Evolutionary conservation across 2,113 vertebrate species (phyloP).

Genomic region (Rhodinocichla rosea): DNA sequence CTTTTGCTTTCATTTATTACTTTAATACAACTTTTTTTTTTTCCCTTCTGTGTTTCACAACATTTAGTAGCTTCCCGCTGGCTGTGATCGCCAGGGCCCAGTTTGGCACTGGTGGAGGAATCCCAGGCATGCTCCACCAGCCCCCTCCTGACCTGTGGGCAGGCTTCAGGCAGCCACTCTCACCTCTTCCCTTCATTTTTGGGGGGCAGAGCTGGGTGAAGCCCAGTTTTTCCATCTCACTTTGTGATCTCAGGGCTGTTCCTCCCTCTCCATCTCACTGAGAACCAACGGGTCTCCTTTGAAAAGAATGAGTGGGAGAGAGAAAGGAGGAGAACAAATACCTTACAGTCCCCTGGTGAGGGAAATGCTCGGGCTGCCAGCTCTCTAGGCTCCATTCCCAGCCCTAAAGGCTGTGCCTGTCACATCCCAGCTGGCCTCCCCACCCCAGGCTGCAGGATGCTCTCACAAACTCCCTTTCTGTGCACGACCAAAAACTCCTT

Average conservation of each 20-base stretch:
- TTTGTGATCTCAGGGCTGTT: background rate
- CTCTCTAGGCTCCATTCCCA: background rate
- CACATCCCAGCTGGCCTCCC: background rate
- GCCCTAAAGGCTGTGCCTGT: background rate
- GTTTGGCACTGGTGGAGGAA: conserved; percentile 14
- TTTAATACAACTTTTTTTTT: background rate
- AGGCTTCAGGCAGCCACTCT: background rate
- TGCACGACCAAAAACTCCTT: background rate
- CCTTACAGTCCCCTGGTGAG: background rate
- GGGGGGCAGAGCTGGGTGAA: background rate
- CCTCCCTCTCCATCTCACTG: background rate
- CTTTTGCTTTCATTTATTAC: conserved; percentile 49
- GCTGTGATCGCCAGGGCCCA: background rate
- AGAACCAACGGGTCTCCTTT: background rate
- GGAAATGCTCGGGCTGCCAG: background rate
- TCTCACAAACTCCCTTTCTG: background rate
- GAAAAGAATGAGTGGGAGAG: conserved; percentile 21
- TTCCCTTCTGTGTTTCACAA: conserved; percentile 36
- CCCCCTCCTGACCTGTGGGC: background rate
- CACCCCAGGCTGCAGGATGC: background rate
- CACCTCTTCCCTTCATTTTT: conserved; percentile 10
- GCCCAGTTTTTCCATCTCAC: background rate
- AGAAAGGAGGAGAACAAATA: conserved; percentile 15
- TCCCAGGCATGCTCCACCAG: conserved; percentile 34
- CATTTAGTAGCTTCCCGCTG: background rate